A percentile compares a stretch with the other conserved stretches of the same genome.
Conservation (phyloP, 2,888 invertebrate genomes). For the Acanthosepion lycidas region DNA sequence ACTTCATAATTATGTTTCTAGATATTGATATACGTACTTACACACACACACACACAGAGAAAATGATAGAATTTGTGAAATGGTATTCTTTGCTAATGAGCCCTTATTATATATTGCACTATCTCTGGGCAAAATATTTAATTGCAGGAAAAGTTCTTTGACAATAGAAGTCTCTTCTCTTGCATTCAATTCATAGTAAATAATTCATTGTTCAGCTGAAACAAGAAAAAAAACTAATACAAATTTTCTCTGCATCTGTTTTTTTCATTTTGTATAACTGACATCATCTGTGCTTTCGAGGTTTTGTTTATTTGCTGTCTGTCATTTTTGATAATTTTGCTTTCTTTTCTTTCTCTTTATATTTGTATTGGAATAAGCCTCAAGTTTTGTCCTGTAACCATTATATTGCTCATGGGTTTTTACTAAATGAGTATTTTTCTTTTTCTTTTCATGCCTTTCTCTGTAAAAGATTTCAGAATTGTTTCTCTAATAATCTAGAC, state of each 20-base stretch:
- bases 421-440: not conserved
- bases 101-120: not conserved
- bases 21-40: not conserved
- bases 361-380: too few species aligned
- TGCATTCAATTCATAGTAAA: not conserved
- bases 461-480: not conserved
- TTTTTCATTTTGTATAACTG: not conserved
- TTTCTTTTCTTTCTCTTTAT: not conserved
- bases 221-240: not conserved
- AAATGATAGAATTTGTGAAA: not conserved
- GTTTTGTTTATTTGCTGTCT: not conserved
- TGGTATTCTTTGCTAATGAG: not conserved
- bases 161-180: not conserved
- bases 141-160: not conserved
- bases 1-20: not conserved
- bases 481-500: not conserved
- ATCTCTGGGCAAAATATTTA: slow-evolving; percentile 21
- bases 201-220: not conserved
- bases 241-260: not conserved
- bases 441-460: not conserved
- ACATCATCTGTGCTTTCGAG: not conserved
- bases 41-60: not conserved
- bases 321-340: not conserved
- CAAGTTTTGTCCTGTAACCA: not conserved
- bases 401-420: not conserved